phyloP scores from a whole-genome alignment of 2,888 invertebrate species.

The Griposia aprilina region DNA sequence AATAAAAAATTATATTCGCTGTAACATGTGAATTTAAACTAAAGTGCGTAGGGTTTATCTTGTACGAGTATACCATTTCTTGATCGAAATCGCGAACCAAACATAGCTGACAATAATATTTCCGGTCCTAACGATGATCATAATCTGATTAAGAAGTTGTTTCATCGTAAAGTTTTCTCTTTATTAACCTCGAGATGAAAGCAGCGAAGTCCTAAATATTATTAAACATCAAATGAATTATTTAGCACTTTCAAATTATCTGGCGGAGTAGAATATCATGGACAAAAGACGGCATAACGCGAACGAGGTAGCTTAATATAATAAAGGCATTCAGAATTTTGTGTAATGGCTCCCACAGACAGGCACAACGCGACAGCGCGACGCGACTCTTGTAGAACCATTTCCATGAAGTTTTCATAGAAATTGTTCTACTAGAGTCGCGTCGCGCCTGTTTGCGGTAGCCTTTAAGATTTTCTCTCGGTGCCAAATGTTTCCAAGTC shows the following conservation, averaged over 20 bases:
- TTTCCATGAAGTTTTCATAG: too few species aligned
- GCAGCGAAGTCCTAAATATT: conserved; percentile 67
- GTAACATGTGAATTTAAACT: background rate
- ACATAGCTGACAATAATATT: conserved; percentile 46
- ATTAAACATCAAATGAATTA: conserved; percentile 71
- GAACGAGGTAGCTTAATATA: conserved; percentile 73
- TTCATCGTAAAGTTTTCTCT: conserved; percentile 64
- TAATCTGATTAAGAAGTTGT: conserved; percentile 61
- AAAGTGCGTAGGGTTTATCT: background rate
- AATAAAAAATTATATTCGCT: background rate
- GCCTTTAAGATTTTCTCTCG: conserved; percentile 68
- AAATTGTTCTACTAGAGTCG: too few species aligned
- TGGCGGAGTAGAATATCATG: conserved; percentile 68
- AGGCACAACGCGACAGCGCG: too few species aligned
- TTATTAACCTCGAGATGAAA: conserved; percentile 64
- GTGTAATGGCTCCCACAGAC: conserved; percentile 43
- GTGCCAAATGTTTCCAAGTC: conserved; percentile 76
- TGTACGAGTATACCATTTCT: background rate
- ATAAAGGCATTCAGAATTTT: conserved; percentile 75
- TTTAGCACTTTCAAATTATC: conserved; percentile 70
- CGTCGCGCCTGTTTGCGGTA: too few species aligned
- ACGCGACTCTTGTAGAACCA: too few species aligned
- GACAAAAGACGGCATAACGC: conserved; percentile 72
- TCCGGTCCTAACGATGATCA: conserved; percentile 54
- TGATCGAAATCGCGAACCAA: conserved; percentile 29